A percentile compares a stretch with the other conserved stretches of the same genome.
phyloP scores from a whole-genome alignment of 1,140 invertebrate genomes.

The Hirudo medicinalis region DNA sequence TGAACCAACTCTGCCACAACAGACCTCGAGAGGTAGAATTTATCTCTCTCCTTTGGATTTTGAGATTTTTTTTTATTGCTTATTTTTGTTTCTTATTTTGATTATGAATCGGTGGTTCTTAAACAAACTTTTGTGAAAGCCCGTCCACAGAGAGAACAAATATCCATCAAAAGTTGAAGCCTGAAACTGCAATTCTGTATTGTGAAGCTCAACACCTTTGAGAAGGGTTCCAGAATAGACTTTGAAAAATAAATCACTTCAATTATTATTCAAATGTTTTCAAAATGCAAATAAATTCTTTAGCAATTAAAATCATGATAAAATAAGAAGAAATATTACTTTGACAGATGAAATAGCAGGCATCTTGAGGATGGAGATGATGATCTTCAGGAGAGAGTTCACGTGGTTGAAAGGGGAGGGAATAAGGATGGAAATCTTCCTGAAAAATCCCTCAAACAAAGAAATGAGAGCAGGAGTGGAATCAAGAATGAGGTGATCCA shows the following conservation, averaged over 20 bases:
- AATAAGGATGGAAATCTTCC: constrained; percentile 58
- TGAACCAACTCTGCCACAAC: constrained; percentile 85
- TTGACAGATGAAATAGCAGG: constrained; percentile 65
- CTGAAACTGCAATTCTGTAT: constrained; percentile 76
- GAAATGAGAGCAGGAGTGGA: constrained; percentile 59
- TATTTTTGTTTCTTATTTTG: not conserved
- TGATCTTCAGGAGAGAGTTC: constrained; percentile 64
- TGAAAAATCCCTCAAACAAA: constrained; percentile 71
- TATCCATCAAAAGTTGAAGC: constrained; percentile 68
- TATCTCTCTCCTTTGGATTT: constrained; percentile 67
- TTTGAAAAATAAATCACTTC: constrained; percentile 26
- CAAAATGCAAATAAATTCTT: constrained; percentile 26
- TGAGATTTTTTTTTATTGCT: not conserved
- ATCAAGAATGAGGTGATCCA: constrained; percentile 78
- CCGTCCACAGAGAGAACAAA: constrained; percentile 75
- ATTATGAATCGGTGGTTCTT: not conserved
- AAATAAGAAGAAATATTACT: constrained; percentile 41
- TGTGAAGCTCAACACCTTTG: constrained; percentile 77
- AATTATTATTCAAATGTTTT: no score
- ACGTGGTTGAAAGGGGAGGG: constrained; percentile 54
- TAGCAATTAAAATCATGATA: not conserved
- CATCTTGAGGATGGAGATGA: constrained; percentile 68
- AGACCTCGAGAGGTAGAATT: constrained; percentile 71
- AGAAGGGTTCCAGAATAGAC: constrained; percentile 82
- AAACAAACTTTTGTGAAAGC: constrained; percentile 52